A percentile compares a stretch with the other conserved stretches of the same genome.
phyloP scores from a whole-genome alignment of 2,888 invertebrate genomes.

The Rhagophthalmus giganteus region DNA sequence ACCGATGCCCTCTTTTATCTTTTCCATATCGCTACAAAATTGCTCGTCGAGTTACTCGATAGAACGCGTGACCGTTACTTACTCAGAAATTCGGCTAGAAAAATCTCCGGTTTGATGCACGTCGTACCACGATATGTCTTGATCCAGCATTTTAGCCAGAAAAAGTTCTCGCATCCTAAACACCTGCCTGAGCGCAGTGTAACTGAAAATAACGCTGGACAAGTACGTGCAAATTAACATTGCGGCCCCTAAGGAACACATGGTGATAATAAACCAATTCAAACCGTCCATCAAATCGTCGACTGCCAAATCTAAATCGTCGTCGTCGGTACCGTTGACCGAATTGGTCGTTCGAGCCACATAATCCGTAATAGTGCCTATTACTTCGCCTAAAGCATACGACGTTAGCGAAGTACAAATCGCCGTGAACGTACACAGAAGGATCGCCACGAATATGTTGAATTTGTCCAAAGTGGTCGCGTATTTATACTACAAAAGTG shows the following conservation, averaged over 20 bases:
- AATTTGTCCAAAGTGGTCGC: slow-evolving; percentile 62
- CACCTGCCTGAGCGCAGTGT: slow-evolving; percentile 70
- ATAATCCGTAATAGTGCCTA: slow-evolving; percentile 62
- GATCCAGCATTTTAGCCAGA: slow-evolving; percentile 68
- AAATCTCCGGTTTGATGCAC: slow-evolving; percentile 72
- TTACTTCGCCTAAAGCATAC: slow-evolving; percentile 66
- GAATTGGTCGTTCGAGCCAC: slow-evolving; percentile 18
- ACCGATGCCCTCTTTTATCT: slow-evolving; percentile 81
- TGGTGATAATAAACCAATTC: slow-evolving; percentile 62
- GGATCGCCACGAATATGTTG: slow-evolving; percentile 61
- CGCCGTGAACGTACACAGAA: slow-evolving; percentile 64
- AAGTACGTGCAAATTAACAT: slow-evolving; percentile 66
- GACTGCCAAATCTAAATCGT: slow-evolving; percentile 1
- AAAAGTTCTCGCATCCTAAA: slow-evolving; percentile 67
- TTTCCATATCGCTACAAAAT: slow-evolving; percentile 66
- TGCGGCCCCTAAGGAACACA: slow-evolving; percentile 62
- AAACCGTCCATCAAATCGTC: slow-evolving; percentile 8
- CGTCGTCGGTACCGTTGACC: slow-evolving; percentile 1
- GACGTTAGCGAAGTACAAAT: slow-evolving; percentile 68
- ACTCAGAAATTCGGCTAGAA: slow-evolving; percentile 76
- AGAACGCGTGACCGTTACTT: slow-evolving; percentile 45
- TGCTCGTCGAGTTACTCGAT: background rate
- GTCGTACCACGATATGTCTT: slow-evolving; percentile 77
- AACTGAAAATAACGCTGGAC: slow-evolving; percentile 70
- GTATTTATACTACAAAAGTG: slow-evolving; percentile 65